Evolutionary conservation across 2,797 vertebrate genomes (phyloP).

Genomic region (Pampus argenteus): DNA sequence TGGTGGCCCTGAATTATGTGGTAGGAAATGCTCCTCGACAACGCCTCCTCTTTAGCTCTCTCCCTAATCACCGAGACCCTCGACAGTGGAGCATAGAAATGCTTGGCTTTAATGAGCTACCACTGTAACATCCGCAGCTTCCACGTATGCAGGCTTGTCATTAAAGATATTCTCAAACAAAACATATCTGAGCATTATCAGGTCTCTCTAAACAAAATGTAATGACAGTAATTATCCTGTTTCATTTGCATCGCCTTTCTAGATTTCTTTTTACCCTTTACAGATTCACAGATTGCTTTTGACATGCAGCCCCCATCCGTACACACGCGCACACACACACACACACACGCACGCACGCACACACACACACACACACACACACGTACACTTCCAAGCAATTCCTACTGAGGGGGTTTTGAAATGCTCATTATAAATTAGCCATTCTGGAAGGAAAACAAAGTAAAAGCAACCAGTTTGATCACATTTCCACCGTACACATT

Average conservation of each 20-base stretch:
- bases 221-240: slow-evolving; percentile 56
- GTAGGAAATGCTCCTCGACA: slow-evolving; percentile 34
- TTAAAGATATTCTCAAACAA: slow-evolving; percentile 67
- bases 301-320: slow-evolving; percentile 6
- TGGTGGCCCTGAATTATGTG: slow-evolving; percentile 46
- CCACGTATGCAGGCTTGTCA: slow-evolving; percentile 68
- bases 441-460: slow-evolving; percentile 30
- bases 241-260: slow-evolving; percentile 45
- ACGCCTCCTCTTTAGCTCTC: slow-evolving; percentile 45
- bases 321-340: neutral
- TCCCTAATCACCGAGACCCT: slow-evolving; percentile 66
- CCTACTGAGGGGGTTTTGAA: neutral
- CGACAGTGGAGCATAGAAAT: slow-evolving; percentile 29
- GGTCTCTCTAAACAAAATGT: slow-evolving; percentile 51
- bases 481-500: slow-evolving; percentile 29
- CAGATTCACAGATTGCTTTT: slow-evolving; percentile 7
- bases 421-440: slow-evolving; percentile 32
- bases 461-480: slow-evolving; percentile 33
- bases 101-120: slow-evolving; percentile 67
- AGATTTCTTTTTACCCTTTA: slow-evolving; percentile 32
- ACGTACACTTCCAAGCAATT: slow-evolving; percentile 16
- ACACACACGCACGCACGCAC: neutral
- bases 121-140: slow-evolving; percentile 66
- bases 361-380: neutral
- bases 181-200: slow-evolving; percentile 57